Evolutionary conservation across 2,888 invertebrate genomes (phyloP), one percentile per base, ranked within the genome.

Genomic region (Diplolepis rosae): DNA sequence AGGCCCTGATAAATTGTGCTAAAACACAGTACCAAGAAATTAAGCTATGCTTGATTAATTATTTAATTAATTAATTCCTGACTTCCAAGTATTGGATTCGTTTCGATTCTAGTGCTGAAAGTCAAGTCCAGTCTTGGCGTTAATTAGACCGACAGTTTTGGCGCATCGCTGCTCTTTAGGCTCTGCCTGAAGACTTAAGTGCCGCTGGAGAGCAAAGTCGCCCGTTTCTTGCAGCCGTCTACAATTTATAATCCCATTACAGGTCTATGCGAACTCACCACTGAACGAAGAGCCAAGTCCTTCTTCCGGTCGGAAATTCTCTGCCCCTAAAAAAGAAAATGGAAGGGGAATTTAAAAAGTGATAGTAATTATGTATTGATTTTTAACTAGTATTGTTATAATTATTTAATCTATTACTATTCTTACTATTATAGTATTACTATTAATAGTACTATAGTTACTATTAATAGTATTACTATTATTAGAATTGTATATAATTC

Each of bases 221-320:
- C 76, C 79, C 76, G 77, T 80, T 82, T 76, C 79, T 78, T 71
- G 76, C 77, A 79, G 74, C 77, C 79, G 77, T 80, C 81, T 79
- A 80, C 79, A 79, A 83, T 83, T 81, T 83, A 80, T 78, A 82
- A 84, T 81, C 77, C 79, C 74, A 82, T 81, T 80, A 77, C 69
- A 75, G 39, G 71, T 65, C 27, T 66, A 72, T 65, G 69, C 68
- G 70, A 79, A 80, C 82, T 82, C 71, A 81, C 83, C 75, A 77
- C 42, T 74, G 71, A 73, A 65, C 75, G 75, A 51, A 67, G 54
- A 69, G 72, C 71, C 68, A 70, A 56, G 48, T 61, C 66, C 68
- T 50, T 70, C 74, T 48, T 56, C 71, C 68, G 54, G 66, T 70
- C 51, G 67, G 67, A 67, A 72, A 66, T 65, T 70, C 52, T 72